Evolutionary conservation across 2,888 invertebrate species (phyloP).

Genomic region (Colostygia pectinataria): DNA sequence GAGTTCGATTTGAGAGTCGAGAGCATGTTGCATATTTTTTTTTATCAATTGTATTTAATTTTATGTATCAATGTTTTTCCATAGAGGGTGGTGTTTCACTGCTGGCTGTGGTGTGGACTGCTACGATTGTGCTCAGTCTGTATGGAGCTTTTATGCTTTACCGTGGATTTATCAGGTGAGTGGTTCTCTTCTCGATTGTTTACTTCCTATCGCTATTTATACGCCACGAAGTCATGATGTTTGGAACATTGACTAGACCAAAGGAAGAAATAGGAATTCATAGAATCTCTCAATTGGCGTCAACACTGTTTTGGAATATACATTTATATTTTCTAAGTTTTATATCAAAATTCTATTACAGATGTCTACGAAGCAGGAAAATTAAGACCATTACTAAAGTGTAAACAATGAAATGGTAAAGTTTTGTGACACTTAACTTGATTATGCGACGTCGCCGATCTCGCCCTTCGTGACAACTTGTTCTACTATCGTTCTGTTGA

Average conservation of each 20-base stretch:
- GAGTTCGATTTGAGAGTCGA: too few relatives aligned
- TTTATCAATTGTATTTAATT: too few relatives aligned
- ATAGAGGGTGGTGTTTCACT: conserved; percentile 69
- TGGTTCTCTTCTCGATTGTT: too few relatives aligned
- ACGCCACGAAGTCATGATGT: too few relatives aligned
- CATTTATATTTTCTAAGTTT: not conserved
- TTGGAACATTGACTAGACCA: too few relatives aligned
- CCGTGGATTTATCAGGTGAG: conserved; percentile 59
- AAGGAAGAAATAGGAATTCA: not conserved
- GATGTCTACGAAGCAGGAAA: conserved; percentile 68
- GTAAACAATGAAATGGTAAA: conserved; percentile 45
- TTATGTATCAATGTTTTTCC: not conserved
- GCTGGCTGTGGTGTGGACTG: conserved; percentile 67
- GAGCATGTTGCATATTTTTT: too few relatives aligned
- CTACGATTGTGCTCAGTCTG: conserved; percentile 65
- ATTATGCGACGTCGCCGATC: conserved; percentile 30
- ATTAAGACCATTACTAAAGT: conserved; percentile 73
- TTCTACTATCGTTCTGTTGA: conserved; percentile 28
- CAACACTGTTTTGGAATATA: not conserved
- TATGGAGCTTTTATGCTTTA: conserved; percentile 67
- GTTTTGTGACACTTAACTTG: conserved; percentile 36
- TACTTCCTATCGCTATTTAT: too few relatives aligned
- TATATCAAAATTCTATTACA: conserved; percentile 35
- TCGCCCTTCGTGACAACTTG: conserved; percentile 19
- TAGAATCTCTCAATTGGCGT: not conserved